Evolutionary conservation across 1,140 invertebrate species (phyloP), one percentile per base, ranked within the genome.

Genomic region (Propsilocerus akamusi): DNA sequence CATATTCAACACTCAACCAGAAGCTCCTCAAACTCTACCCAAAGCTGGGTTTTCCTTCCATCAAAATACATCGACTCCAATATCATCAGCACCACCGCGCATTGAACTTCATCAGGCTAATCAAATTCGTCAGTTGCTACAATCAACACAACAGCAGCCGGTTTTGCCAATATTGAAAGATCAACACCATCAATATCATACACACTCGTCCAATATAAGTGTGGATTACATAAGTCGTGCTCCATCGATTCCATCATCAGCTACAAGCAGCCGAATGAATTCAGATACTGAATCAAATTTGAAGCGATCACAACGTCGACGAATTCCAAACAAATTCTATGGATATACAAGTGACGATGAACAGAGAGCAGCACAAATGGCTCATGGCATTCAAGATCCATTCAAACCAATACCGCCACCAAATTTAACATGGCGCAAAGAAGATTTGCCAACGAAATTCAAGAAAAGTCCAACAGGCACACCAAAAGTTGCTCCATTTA

Each of bases 311-410:
- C 86, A 87, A 61, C 70, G 85, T 24, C 74, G 80, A 59, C 67
- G 83, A 24, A 76, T 84, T 25, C 84, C 82, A 6, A 87, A 86
- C 58, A 81, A 81, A 57, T 89, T 89, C 59, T 87, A 87, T 58
- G 85, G 83, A 2, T 86, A 87, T 61, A 83, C 82, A 0, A 86
- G 83, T 58, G 83, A 86, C 54, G 85, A 87, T 55, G 84, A 87
- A 53, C 62, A 68, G 11, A 32, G 10, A 3, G 60, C 58, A 20
- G 55, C 58, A 49, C 25, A 17, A 12, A 55, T 54, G 28, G 52
- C 54, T 22, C 57, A 59, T 0, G 32, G 62, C 6, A 55, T 58
- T 51, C 59, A 60, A 23, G 60, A 59, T 8, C 57, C 62, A 5
- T 63, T 73, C 3, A 81, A 77, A 55, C 73, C 72, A n/a, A 70